phyloP scores from a whole-genome alignment of 2,113 vertebrate genomes.

The Phrynosoma blainvillii region DNA sequence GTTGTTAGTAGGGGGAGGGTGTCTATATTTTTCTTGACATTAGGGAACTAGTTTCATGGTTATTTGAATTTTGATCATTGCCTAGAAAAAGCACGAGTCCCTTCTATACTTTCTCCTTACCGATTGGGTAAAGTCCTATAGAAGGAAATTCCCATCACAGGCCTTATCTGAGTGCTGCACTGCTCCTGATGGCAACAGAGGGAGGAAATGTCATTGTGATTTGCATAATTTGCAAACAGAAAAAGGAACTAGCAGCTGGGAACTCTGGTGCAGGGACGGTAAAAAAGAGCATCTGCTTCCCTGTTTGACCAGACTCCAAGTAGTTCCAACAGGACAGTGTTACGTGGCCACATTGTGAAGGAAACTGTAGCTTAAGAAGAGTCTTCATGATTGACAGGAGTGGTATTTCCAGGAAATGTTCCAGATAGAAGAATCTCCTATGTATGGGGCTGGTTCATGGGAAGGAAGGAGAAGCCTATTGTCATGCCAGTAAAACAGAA shows the following conservation, averaged over 20 bases:
- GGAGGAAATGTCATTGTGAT: constrained; percentile 26
- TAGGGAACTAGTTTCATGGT: background rate
- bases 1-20: background rate
- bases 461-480: constrained; percentile 8
- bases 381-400: background rate
- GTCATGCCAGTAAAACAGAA: background rate
- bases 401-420: constrained; percentile 21
- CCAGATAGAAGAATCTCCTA: background rate
- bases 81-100: background rate
- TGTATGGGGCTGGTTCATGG: background rate
- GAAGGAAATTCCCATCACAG: constrained; percentile 24
- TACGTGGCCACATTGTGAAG: background rate
- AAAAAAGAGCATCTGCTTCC: constrained; percentile 1
- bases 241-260: constrained; percentile 30
- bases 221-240: constrained; percentile 32
- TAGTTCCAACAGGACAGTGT: background rate
- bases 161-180: background rate
- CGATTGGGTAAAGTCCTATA: background rate
- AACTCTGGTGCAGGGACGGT: background rate
- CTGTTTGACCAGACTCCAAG: constrained; percentile 3
- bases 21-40: background rate
- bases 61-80: background rate
- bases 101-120: background rate
- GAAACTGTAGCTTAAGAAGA: constrained; percentile 8
- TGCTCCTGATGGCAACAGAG: constrained; percentile 8